These are phyloP conservation scores for Panulirus ornatus DNA, from an alignment of 1,140 invertebrate genomes.

Conservation along the genomic window DNA sequence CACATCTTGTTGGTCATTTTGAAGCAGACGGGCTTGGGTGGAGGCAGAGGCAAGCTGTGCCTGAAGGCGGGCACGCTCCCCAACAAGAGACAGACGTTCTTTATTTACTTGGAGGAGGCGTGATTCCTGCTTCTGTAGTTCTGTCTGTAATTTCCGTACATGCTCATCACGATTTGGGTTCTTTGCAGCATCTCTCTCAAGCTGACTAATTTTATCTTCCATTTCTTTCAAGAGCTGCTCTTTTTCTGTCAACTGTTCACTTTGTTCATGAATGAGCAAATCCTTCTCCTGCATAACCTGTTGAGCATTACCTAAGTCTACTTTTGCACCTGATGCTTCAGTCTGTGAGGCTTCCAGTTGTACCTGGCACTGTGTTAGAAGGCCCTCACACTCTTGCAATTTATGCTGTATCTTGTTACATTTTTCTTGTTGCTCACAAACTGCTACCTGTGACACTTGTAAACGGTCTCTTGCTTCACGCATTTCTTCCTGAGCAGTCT, in stretches of 20 bases:
- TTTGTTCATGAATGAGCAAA: background rate
- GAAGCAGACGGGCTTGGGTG: conserved; percentile 76
- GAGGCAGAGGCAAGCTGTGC: conserved; percentile 64
- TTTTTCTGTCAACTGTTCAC: conserved; percentile 19
- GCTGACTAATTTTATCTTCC: background rate
- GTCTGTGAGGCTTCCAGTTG: conserved; percentile 20
- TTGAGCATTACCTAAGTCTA: conserved; percentile 13
- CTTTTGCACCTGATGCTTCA: conserved; percentile 10
- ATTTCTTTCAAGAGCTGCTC: conserved; percentile 27
- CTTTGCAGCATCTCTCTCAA: conserved; percentile 19
- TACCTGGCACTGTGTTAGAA: conserved; percentile 19
- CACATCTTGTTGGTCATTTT: conserved; percentile 80
- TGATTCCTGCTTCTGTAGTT: conserved; percentile 66
- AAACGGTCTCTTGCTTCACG: conserved; percentile 58
- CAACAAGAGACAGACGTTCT: conserved; percentile 69
- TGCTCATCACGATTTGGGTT: conserved; percentile 52
- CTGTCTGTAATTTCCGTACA: conserved; percentile 73
- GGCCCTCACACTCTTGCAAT: conserved; percentile 24
- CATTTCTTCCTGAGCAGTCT: conserved; percentile 62
- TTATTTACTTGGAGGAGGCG: conserved; percentile 72
- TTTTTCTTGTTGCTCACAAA: conserved; percentile 41
- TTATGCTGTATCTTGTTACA: conserved; percentile 19
- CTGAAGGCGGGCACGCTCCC: conserved; percentile 67
- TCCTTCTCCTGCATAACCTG: conserved; percentile 15
- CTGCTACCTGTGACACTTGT: conserved; percentile 22